Percentiles rank a stretch among this genome's conserved stretches.
These are phyloP conservation scores for Boloria euphrosyne DNA, from an alignment of 2,888 invertebrate genomes.

Conservation along the genomic window DNA sequence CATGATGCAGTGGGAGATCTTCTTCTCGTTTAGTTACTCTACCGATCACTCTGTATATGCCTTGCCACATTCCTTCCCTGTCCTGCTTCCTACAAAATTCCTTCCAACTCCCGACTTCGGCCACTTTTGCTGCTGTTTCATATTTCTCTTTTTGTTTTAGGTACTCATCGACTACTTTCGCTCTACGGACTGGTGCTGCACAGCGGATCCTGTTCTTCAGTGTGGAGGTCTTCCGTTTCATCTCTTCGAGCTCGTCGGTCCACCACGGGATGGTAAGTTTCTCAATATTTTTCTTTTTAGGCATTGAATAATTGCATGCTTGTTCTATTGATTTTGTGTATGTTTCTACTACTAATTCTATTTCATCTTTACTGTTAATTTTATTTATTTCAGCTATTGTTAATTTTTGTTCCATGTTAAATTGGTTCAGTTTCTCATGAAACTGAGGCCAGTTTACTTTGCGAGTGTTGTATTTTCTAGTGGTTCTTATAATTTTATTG, in stretches of 20 bases:
- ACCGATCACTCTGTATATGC: constrained; percentile 31
- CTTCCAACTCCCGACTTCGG: constrained; percentile 29
- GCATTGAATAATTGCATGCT: no score
- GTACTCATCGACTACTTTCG: constrained; percentile 13
- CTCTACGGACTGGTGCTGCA: constrained; percentile 12
- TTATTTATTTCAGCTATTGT: no score
- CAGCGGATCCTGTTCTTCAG: constrained; percentile 13
- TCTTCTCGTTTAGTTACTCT: constrained; percentile 11
- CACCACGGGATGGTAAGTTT: constrained; percentile 22
- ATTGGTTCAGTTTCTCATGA: no score
- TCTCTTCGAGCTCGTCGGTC: constrained; percentile 7
- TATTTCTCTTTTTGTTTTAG: constrained; percentile 9
- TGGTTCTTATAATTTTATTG: no score
- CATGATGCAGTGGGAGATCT: constrained; percentile 7
- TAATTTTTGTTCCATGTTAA: no score
- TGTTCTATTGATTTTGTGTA: no score
- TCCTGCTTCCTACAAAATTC: constrained; percentile 28
- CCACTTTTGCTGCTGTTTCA: not conserved
- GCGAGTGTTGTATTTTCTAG: no score
- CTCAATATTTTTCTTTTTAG: no score
- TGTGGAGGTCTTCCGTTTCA: constrained; percentile 19
- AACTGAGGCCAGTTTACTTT: no score
- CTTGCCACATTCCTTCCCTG: constrained; percentile 32
- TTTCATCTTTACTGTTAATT: no score
- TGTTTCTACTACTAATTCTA: no score